Conservation (phyloP, 2,113 vertebrate species). For the Melanerpes aurifrons region DNA sequence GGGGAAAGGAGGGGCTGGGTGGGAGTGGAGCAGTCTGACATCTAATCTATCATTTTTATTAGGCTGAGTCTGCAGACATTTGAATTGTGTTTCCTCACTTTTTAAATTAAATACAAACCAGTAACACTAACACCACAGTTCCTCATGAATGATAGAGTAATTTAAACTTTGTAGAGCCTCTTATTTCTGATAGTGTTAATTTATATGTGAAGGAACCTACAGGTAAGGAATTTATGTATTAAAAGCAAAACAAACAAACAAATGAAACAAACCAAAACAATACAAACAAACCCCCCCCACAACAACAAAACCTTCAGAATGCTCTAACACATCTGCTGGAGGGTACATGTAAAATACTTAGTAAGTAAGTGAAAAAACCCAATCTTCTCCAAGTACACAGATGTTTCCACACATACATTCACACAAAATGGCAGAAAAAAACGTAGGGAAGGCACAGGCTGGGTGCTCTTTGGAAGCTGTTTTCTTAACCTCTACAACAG, state of each 20-base stretch:
- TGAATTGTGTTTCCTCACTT: slow-evolving; percentile 57
- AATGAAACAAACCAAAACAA: neutral
- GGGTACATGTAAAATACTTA: neutral
- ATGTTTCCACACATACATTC: neutral
- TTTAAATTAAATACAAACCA: slow-evolving; percentile 46
- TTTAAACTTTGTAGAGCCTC: neutral
- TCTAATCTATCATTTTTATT: slow-evolving; percentile 64
- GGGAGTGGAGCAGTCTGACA: slow-evolving; percentile 27
- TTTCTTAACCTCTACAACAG: slow-evolving; percentile 66
- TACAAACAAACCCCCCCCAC: neutral
- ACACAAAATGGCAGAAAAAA: neutral
- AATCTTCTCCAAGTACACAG: neutral
- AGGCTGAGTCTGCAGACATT: slow-evolving; percentile 39
- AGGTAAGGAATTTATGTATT: neutral
- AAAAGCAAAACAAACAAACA: neutral
- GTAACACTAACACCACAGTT: neutral
- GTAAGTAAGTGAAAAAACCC: neutral
- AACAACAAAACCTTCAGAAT: neutral
- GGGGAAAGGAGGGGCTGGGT: slow-evolving; percentile 33
- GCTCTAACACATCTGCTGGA: neutral
- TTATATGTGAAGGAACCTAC: neutral
- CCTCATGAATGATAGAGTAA: no score
- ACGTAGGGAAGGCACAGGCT: neutral
- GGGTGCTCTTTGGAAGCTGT: slow-evolving; percentile 66
- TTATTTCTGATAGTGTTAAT: neutral